Evolutionary conservation across 2,888 invertebrate species (phyloP), one percentile per base, ranked within the genome.

Genomic region (Microdon myrmicae): DNA sequence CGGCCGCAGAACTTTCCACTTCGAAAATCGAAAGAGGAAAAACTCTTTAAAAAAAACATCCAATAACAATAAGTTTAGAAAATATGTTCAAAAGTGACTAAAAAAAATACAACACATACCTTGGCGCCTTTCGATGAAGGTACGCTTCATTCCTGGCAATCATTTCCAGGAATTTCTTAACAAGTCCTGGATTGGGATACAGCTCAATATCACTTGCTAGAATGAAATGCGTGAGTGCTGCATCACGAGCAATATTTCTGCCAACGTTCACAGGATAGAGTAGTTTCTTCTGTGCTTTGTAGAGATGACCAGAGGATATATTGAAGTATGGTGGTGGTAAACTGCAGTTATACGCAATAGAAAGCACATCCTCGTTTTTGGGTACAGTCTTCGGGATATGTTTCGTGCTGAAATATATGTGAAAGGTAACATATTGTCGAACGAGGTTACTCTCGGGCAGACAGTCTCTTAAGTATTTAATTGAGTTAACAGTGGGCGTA

Each of bases 211-310:
- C 94, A 43, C 92, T 92, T 16, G 93, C 88, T 48, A 94, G 83
- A 26, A 94, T 84, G 76, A 86, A 94, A 76, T 91, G 87, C 0
- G 94, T 94, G 31, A 88, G 83, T 0, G 93, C 90, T 19, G 87
- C 85, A 71, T 92, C 91, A 32, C 94, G 83, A 1, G 94, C 94
- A n/a, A 94, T 85, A 78, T 94, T 94, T 19, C 94, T 83, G 0
- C 92, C 94, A 6, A 94, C 91, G 78, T 95, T 95, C 49, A 95
- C 91, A 2, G 94, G 94, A 76, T 95, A 95, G 13, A 92, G 80
- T 6, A 94, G 82, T 72, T 88, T 90, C 76, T 91, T 91, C 71
- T 88, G 86, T 39, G 86, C 85, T 81, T 90, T 92, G 79, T 91
- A 92, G 72, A 91, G 86, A 58, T 85, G 84, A 0, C 86, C 84